phyloP scores from a whole-genome alignment of 2,888 invertebrate genomes.

The Cantharis flavilabris region DNA sequence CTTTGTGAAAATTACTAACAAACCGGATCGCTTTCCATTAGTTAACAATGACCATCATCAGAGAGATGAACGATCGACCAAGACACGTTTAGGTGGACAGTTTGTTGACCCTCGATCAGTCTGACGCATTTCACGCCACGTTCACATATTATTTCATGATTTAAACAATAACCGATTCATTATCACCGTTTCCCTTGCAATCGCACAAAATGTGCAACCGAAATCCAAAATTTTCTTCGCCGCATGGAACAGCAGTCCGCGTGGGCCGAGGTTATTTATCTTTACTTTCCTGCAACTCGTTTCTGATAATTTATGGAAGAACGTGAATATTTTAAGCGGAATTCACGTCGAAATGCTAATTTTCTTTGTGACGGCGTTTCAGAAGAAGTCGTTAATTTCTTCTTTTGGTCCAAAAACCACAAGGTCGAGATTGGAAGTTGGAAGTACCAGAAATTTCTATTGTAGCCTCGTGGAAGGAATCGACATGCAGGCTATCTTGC shows the following conservation, averaged over 20 bases:
- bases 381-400: no score
- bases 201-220: neutral
- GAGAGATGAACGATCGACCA: conserved; percentile 16
- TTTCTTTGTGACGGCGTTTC: neutral
- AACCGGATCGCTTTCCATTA: neutral
- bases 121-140: conserved; percentile 21
- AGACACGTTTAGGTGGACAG: conserved; percentile 13
- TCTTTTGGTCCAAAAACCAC: no score
- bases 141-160: conserved; percentile 7
- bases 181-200: neutral
- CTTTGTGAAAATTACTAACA: neutral
- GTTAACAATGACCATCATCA: neutral
- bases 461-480: neutral
- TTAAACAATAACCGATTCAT: neutral
- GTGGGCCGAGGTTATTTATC: neutral
- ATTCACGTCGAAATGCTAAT: neutral
- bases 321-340: neutral
- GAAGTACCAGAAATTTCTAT: no score
- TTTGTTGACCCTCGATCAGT: conserved; percentile 29
- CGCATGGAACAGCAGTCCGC: neutral
- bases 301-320: neutral
- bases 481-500: neutral
- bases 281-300: neutral
- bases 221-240: neutral
- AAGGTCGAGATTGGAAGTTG: neutral